These are phyloP conservation scores for Calephelis virginiensis DNA, from an alignment of 1,140 invertebrate species.

Conservation along the genomic window DNA sequence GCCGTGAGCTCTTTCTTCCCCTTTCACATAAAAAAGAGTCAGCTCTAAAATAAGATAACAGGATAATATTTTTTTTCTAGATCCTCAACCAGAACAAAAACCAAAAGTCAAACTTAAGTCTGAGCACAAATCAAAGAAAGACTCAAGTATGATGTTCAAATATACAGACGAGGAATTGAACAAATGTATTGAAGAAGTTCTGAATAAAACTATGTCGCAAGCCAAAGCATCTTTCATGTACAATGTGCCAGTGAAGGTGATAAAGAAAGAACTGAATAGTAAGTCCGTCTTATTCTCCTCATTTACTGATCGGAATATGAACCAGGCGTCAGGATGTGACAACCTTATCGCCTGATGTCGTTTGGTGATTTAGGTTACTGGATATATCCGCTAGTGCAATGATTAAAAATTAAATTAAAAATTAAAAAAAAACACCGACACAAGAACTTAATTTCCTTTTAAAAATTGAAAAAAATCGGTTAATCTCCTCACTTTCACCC, in stretches of 20 bases:
- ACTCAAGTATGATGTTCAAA: not conserved
- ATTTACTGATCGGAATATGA: not conserved
- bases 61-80: not conserved
- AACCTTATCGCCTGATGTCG: no score
- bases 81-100: constrained; percentile 7
- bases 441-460: no score
- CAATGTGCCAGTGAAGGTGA: constrained; percentile 27
- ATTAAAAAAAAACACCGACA: no score
- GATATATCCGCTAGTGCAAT: no score
- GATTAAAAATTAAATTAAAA: no score
- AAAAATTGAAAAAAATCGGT: no score
- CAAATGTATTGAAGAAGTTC: constrained; percentile 29
- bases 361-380: no score
- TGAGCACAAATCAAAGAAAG: not conserved
- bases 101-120: constrained; percentile 5
- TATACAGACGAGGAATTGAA: constrained; percentile 32
- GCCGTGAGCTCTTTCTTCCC: no score
- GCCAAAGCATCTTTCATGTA: constrained; percentile 26
- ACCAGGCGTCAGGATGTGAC: no score
- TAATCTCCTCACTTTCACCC: no score
- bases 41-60: not conserved
- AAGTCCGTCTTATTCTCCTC: constrained; percentile 16
- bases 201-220: constrained; percentile 26
- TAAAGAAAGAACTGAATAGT: constrained; percentile 29
- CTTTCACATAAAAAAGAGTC: no score